These are phyloP conservation scores for Rhyzopertha dominica DNA, from an alignment of 1,140 invertebrate species.

Conservation along the genomic window DNA sequence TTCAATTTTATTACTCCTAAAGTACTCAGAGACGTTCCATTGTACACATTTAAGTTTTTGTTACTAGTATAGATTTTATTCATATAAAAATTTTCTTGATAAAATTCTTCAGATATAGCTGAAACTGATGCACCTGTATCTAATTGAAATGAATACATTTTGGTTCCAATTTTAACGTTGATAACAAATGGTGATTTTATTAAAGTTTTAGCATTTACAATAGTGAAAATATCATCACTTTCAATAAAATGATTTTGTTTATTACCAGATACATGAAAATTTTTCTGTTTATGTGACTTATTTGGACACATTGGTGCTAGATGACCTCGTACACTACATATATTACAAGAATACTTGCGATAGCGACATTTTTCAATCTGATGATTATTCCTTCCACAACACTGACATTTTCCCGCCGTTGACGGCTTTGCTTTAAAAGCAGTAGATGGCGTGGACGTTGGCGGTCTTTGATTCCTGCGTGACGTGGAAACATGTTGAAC, in stretches of 20 bases:
- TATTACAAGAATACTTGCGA: too few species aligned
- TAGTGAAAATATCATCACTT: slow-evolving; percentile 4
- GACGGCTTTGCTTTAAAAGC: background rate
- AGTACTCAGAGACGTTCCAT: slow-evolving; percentile 1
- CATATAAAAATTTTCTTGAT: slow-evolving; percentile 4
- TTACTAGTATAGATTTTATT: slow-evolving; percentile 2
- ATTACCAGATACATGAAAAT: background rate
- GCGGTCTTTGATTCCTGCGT: background rate
- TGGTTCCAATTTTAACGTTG: slow-evolving; percentile 2
- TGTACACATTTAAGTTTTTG: slow-evolving; percentile 10
- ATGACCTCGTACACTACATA: background rate
- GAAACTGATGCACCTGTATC: slow-evolving; percentile 10
- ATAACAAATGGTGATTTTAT: slow-evolving; percentile 4
- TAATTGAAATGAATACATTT: slow-evolving; percentile 5
- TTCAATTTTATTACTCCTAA: slow-evolving; percentile 4
- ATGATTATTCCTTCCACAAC: slow-evolving; percentile 4
- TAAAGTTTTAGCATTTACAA: slow-evolving; percentile 6
- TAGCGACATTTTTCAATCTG: too few species aligned
- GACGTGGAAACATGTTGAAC: slow-evolving; percentile 4
- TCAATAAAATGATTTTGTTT: slow-evolving; percentile 10
- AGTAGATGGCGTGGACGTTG: background rate
- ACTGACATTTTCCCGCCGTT: background rate
- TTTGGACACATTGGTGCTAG: slow-evolving; percentile 4
- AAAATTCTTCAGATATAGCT: slow-evolving; percentile 4
- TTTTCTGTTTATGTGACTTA: slow-evolving; percentile 2